These are phyloP conservation scores for Brachystomella parvula DNA, from an alignment of 1,140 invertebrate species.

Conservation along the genomic window DNA sequence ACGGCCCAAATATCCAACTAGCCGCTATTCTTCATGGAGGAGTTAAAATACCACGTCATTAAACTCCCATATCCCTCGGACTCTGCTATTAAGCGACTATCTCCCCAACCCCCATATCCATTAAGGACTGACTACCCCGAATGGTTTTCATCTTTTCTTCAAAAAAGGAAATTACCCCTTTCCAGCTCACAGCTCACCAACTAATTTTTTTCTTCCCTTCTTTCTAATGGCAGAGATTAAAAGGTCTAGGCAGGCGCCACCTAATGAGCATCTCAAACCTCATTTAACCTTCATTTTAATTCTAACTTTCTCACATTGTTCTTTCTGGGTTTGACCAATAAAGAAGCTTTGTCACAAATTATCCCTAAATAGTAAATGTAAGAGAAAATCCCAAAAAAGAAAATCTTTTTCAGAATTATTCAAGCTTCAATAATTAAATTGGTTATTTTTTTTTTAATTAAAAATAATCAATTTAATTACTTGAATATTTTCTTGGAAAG, in stretches of 20 bases:
- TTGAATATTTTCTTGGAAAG: too few species aligned
- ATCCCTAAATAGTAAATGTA: too few species aligned
- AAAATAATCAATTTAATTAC: too few species aligned
- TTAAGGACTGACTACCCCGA: neutral
- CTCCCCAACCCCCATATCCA: conserved; percentile 12
- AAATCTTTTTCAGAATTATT: too few species aligned
- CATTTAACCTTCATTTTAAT: neutral
- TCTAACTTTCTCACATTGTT: too few species aligned
- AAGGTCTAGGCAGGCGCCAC: conserved; percentile 10
- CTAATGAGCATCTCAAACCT: conserved; percentile 16
- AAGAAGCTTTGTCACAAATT: too few species aligned
- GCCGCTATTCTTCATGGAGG: neutral
- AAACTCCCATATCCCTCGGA: neutral
- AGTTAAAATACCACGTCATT: conserved; percentile 11
- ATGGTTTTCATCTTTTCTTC: neutral
- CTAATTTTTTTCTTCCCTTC: neutral
- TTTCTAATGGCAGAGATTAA: neutral
- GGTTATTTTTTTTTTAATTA: too few species aligned
- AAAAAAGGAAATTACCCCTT: neutral
- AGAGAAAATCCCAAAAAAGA: too few species aligned
- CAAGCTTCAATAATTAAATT: too few species aligned
- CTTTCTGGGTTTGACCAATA: too few species aligned
- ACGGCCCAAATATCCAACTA: conserved; percentile 16
- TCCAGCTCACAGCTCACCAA: neutral
- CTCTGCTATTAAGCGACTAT: neutral